phyloP scores from a whole-genome alignment of 2,113 vertebrate genomes.

The Typhlomys cinereus region DNA sequence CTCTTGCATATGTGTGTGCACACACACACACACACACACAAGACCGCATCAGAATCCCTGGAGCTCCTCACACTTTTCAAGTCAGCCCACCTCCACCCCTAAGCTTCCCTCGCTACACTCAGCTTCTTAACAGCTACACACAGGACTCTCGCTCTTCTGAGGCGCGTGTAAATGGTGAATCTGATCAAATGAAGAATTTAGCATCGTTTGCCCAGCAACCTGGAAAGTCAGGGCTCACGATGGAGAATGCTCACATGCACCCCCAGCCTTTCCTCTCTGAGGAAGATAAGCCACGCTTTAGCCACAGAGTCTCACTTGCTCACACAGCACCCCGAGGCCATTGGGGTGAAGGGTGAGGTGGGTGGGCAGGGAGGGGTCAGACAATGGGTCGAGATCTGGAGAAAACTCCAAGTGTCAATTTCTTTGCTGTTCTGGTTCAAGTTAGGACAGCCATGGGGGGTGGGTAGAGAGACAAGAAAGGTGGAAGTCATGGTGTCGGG shows the following conservation, averaged over 20 bases:
- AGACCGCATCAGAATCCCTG: too few species aligned
- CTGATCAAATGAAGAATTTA: not conserved
- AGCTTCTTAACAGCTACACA: not conserved
- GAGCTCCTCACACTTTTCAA: not conserved
- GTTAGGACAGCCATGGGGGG: not conserved
- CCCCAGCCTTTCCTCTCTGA: too few species aligned
- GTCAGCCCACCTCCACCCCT: not conserved
- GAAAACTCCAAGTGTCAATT: not conserved
- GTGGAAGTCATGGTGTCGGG: not conserved
- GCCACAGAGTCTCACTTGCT: not conserved
- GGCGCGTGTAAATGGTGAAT: not conserved
- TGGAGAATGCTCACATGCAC: not conserved
- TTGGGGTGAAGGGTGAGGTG: too few species aligned
- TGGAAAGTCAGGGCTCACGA: not conserved
- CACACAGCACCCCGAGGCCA: not conserved
- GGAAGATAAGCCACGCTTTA: not conserved
- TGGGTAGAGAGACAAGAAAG: not conserved
- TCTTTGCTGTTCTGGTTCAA: not conserved
- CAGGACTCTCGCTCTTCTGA: not conserved
- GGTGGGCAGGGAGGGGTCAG: not conserved
- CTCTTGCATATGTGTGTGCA: too few species aligned
- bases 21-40: too few species aligned
- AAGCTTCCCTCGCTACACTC: not conserved
- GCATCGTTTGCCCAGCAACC: not conserved
- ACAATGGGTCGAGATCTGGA: not conserved